Percentiles rank a stretch among this genome's conserved stretches.
Evolutionary conservation across 2,888 invertebrate genomes (phyloP).

Genomic region (Epirrhoe tristata): DNA sequence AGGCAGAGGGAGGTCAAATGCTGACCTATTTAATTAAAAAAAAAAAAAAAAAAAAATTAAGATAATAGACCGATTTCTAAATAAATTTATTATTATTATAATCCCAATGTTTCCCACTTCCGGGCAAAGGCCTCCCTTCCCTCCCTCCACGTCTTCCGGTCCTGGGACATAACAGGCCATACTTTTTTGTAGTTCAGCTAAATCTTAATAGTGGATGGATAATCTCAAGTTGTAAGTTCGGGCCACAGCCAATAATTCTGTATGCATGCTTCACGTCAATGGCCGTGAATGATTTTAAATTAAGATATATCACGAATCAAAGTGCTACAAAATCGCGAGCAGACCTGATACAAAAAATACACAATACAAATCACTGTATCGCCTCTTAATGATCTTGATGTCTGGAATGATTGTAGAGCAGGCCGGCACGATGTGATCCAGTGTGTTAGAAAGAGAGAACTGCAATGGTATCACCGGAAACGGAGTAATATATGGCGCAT

Average conservation of each 20-base stretch:
- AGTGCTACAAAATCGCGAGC: conserved; percentile 40
- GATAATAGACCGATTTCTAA: too few relatives aligned
- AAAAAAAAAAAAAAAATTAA: too few relatives aligned
- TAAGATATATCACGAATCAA: conserved; percentile 45
- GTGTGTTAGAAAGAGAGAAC: conserved; percentile 53
- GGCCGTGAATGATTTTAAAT: conserved; percentile 36
- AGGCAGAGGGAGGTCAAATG: too few relatives aligned
- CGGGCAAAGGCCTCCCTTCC: too few relatives aligned
- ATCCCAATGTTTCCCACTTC: too few relatives aligned
- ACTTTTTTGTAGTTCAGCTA: too few relatives aligned
- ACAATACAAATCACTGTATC: conserved; percentile 79
- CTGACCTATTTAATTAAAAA: too few relatives aligned
- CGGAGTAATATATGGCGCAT: conserved; percentile 82
- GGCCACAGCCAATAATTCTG: conserved; percentile 8
- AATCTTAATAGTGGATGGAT: too few relatives aligned
- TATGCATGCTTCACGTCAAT: conserved; percentile 13
- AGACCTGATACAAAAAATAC: conserved; percentile 39
- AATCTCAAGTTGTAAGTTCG: conserved; percentile 6
- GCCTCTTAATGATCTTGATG: conserved; percentile 80
- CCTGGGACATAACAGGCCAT: too few relatives aligned
- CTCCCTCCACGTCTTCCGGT: too few relatives aligned
- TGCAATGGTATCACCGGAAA: conserved; percentile 77
- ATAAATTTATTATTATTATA: too few relatives aligned
- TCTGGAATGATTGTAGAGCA: conserved; percentile 67
- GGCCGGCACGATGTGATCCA: conserved; percentile 45